phyloP scores from a whole-genome alignment of 2,113 vertebrate species.

The Tenrec ecaudatus region DNA sequence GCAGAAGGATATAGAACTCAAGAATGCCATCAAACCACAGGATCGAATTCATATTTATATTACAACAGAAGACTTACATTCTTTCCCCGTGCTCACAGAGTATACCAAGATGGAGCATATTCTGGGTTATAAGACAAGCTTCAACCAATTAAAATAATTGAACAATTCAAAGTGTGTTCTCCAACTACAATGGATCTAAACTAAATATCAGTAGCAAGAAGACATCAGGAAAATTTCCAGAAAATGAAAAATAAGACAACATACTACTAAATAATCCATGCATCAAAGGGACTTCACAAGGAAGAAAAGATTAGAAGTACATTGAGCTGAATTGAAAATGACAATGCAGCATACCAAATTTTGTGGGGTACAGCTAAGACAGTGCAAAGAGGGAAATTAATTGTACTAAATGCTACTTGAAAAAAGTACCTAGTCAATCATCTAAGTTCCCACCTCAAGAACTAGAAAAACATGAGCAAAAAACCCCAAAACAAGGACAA shows the following conservation, averaged over 20 bases:
- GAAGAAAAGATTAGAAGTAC: background rate
- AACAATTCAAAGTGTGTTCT: background rate
- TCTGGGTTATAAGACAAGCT: background rate
- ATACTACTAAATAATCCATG: background rate
- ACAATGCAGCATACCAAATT: background rate
- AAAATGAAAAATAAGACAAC: no score
- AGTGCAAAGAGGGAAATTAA: background rate
- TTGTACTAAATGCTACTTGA: background rate
- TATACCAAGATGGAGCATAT: no score
- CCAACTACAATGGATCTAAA: background rate
- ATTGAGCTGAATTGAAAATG: background rate
- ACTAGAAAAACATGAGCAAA: constrained; percentile 7
- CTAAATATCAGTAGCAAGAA: background rate
- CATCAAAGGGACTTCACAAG: constrained; percentile 16
- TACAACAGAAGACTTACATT: background rate
- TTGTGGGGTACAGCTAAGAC: background rate
- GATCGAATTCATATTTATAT: background rate
- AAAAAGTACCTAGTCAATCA: background rate
- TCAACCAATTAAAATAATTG: background rate
- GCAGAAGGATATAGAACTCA: background rate
- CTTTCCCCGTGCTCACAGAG: constrained; percentile 12
- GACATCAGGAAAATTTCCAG: constrained; percentile 14
- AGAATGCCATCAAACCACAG: background rate
- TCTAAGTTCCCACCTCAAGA: background rate
- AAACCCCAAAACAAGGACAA: background rate